A percentile compares a stretch with the other conserved stretches of the same genome.
Conservation (phyloP, 2,888 invertebrate genomes). For the Ochropacha duplaris region DNA sequence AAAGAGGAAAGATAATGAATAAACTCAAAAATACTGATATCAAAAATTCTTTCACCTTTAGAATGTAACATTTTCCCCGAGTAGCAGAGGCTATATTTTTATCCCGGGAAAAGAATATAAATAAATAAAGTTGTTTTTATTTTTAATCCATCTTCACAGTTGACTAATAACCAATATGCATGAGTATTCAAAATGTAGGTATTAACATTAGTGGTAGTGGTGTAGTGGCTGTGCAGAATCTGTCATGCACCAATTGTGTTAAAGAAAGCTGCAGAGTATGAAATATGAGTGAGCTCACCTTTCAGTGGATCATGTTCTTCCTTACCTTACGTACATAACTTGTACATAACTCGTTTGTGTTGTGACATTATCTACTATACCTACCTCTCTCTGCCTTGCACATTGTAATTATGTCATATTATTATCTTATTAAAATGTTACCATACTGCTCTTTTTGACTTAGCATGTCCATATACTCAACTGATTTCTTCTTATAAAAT, state of each 20-base stretch:
- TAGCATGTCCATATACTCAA: no score
- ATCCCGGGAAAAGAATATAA: no score
- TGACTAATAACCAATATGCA: no score
- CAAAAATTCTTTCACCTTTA: no score
- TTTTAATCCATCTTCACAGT: no score
- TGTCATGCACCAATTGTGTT: slow-evolving; percentile 66
- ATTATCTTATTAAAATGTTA: not conserved
- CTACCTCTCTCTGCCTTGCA: not conserved
- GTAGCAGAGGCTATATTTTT: no score
- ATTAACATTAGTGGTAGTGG: slow-evolving; percentile 12
- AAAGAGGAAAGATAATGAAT: no score
- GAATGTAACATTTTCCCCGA: no score
- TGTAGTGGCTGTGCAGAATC: slow-evolving; percentile 23
- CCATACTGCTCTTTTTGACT: not conserved
- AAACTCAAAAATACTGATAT: no score
- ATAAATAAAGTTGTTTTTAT: no score
- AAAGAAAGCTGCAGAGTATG: slow-evolving; percentile 54
- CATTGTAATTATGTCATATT: not conserved
- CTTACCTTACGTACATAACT: slow-evolving; percentile 27
- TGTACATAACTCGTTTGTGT: slow-evolving; percentile 5
- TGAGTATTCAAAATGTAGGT: not conserved
- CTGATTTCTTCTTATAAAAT: no score
- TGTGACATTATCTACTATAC: slow-evolving; percentile 1
- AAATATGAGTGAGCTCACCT: slow-evolving; percentile 40
- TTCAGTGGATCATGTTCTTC: slow-evolving; percentile 53